These are phyloP conservation scores for Pseudococcus longispinus DNA, from an alignment of 2,888 invertebrate species.

Conservation along the genomic window DNA sequence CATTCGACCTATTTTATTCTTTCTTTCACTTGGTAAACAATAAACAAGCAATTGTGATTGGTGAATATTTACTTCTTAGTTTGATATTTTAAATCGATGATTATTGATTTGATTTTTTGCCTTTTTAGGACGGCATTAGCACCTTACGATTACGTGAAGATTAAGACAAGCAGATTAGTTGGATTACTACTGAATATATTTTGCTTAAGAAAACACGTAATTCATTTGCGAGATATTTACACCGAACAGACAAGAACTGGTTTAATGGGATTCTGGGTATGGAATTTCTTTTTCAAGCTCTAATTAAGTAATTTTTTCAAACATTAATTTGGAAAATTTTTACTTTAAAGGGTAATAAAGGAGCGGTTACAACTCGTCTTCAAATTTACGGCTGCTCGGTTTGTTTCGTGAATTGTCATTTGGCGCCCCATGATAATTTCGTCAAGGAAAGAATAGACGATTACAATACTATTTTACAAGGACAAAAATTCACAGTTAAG, in stretches of 20 bases:
- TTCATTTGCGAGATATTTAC: constrained; percentile 84
- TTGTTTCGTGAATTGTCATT: constrained; percentile 87
- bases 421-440: constrained; percentile 87
- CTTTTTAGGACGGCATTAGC: constrained; percentile 71
- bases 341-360: constrained; percentile 86
- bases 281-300: neutral
- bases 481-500: constrained; percentile 77
- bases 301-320: neutral
- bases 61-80: neutral
- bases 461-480: constrained; percentile 84
- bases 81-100: too few species aligned
- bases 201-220: constrained; percentile 78
- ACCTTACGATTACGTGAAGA: constrained; percentile 75
- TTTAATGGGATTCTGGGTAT: constrained; percentile 91
- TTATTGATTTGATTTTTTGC: constrained; percentile 23
- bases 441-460: constrained; percentile 85
- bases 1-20: neutral
- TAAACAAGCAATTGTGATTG: neutral
- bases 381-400: constrained; percentile 87
- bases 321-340: neutral
- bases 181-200: constrained; percentile 83
- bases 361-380: constrained; percentile 86
- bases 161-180: constrained; percentile 82
- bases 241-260: constrained; percentile 89
- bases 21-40: neutral